Evolutionary conservation across 23 tunicate species (phyloP), one percentile per base, ranked within the genome.

Genomic region (Styela plicata): DNA sequence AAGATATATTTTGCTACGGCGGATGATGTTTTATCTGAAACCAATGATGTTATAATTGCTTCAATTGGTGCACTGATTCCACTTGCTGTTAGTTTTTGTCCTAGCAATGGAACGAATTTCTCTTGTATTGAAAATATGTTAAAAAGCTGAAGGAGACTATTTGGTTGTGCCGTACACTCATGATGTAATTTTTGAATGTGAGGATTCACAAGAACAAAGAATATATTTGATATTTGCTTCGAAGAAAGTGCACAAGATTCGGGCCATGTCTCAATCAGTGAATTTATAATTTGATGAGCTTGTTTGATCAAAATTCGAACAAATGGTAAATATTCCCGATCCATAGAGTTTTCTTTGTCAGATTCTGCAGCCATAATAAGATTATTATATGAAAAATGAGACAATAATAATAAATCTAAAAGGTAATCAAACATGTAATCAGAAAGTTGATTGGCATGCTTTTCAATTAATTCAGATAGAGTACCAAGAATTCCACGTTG

Each of bases 401-500:
- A 23, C n/a, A 29, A 24, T n/a, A 76, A 44, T 25, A 0, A 53
- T 16, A 76, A 53, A 33, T 76, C 37, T 0, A 44, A 53, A 1
- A 76, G 64, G 0, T 76, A 76, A 24, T 53, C 63, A 52, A 76
- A 21, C 65, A 76, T 76, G 17, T 44, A 33, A 23, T 76, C 31
- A 19, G 81, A 76, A 13, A 76, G 37, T 44, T 33, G 32, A 53
- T 44, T 44, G 21, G 81, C 26, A 76, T 76, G 73, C 62, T 93
- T 86, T 20, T 61, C 83, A n/a, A 93, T 63, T 10, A 87, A 35
- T 28, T 61, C 57, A 21, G 81, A 68, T 19, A 93, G 28, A 20
- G 94, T 89, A 10, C 69, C 24, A 37, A 93, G 35, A 52, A 93
- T 65, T 10, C 93, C 98, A 18, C 62, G 81, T 44, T 93, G 98